Conservation (phyloP, 2,113 vertebrate species). For the Hypanus sabinus region DNA sequence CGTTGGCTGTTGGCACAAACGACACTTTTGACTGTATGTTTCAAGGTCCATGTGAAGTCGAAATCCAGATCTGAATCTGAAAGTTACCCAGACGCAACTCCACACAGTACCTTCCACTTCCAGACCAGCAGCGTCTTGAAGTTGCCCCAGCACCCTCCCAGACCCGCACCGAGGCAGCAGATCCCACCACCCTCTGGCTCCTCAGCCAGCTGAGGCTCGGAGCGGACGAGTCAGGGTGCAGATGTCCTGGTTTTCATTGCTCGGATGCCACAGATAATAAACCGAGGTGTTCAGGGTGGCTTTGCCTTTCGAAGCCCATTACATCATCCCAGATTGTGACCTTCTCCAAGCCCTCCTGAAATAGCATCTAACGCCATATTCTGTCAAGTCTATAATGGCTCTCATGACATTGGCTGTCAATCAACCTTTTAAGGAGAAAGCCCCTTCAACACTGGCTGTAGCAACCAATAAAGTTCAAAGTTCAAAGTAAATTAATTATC, state of each 20-base stretch:
- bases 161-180: no score
- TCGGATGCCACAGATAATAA: neutral
- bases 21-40: no score
- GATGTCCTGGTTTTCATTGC: neutral
- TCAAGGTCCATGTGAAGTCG: no score
- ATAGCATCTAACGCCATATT: neutral
- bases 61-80: no score
- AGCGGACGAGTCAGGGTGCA: neutral
- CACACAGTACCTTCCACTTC: neutral
- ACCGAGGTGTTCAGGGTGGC: neutral
- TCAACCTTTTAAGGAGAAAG: neutral
- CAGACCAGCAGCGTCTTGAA: neutral
- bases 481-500: no score
- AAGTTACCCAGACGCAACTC: neutral
- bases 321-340: constrained; percentile 9
- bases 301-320: constrained; percentile 7
- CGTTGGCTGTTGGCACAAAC: no score
- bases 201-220: neutral
- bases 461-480: no score
- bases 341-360: neutral
- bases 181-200: neutral
- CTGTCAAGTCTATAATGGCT: neutral
- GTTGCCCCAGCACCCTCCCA: no score
- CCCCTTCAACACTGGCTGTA: no score
- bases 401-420: constrained; percentile 15